Evolutionary conservation across 2,888 invertebrate genomes (phyloP).

Genomic region (Eristalis tenax): DNA sequence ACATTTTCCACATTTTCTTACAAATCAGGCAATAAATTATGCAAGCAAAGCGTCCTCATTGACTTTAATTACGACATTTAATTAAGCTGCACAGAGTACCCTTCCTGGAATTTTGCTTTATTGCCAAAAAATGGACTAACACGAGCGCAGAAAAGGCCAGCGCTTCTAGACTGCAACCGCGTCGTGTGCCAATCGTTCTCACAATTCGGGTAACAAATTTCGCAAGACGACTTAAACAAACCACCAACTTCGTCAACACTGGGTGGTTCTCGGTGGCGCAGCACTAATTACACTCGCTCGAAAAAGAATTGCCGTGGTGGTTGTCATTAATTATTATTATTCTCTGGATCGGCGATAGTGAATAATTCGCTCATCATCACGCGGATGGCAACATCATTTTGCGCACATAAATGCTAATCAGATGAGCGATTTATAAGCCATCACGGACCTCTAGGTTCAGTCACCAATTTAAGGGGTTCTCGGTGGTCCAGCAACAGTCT

Average conservation of each 20-base stretch:
- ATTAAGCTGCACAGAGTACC: neutral
- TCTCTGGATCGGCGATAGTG: neutral
- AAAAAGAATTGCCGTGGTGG: neutral
- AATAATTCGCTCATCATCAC: neutral
- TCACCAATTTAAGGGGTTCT: neutral
- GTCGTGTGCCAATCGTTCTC: neutral
- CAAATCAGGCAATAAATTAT: slow-evolving; percentile 2
- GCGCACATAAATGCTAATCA: slow-evolving; percentile 13
- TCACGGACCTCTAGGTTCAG: slow-evolving; percentile 10
- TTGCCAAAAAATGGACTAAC: neutral
- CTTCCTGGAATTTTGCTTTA: neutral
- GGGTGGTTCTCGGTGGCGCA: slow-evolving; percentile 5
- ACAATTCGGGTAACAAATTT: neutral
- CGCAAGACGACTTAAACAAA: neutral
- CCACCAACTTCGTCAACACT: slow-evolving; percentile 4
- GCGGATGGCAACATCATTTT: neutral
- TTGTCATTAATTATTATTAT: neutral
- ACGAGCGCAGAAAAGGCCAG: neutral
- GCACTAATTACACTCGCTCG: neutral
- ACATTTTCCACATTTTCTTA: neutral
- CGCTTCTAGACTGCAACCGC: neutral
- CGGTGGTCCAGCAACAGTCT: no score
- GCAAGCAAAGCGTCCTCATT: neutral
- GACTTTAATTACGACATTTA: slow-evolving; percentile 23
- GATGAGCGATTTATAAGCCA: neutral